A percentile compares a stretch with the other conserved stretches of the same genome.
Conservation (phyloP, 2,888 invertebrate species). For the Leistus spinibarbis region DNA sequence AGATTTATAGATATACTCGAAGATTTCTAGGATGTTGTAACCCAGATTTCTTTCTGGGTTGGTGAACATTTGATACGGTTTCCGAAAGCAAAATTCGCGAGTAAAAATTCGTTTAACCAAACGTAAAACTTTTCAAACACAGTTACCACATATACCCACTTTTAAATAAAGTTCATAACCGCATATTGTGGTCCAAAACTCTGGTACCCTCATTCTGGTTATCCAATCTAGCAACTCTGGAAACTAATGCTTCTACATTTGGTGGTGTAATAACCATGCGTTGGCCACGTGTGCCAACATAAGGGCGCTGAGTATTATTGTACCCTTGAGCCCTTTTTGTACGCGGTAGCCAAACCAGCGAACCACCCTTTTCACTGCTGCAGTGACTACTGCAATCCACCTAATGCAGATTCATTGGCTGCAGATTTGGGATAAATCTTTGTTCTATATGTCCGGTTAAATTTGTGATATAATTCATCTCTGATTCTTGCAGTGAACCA, state of each 20-base stretch:
- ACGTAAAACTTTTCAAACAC: not conserved
- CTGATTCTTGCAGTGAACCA: no score
- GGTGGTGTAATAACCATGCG: constrained; percentile 20
- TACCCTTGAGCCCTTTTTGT: constrained; percentile 33
- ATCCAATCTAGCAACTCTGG: not conserved
- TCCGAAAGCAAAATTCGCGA: not conserved
- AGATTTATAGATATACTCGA: no score
- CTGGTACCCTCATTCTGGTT: not conserved
- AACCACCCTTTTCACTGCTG: not conserved
- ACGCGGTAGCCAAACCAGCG: not conserved
- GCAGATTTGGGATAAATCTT: constrained; percentile 34
- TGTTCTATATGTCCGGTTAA: constrained; percentile 28
- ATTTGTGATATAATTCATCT: no score
- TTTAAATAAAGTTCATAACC: not conserved
- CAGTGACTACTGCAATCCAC: constrained; percentile 1
- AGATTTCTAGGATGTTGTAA: no score
- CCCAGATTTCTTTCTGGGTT: no score
- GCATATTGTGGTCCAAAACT: not conserved
- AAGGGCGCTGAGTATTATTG: constrained; percentile 24
- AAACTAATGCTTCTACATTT: constrained; percentile 3
- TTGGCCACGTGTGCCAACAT: constrained; percentile 6
- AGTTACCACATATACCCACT: not conserved
- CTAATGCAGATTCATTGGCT: constrained; percentile 40
- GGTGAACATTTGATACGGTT: not conserved
- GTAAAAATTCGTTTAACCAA: not conserved